Conservation (phyloP, 1,140 invertebrate species). For the Saccostrea glomerata region DNA sequence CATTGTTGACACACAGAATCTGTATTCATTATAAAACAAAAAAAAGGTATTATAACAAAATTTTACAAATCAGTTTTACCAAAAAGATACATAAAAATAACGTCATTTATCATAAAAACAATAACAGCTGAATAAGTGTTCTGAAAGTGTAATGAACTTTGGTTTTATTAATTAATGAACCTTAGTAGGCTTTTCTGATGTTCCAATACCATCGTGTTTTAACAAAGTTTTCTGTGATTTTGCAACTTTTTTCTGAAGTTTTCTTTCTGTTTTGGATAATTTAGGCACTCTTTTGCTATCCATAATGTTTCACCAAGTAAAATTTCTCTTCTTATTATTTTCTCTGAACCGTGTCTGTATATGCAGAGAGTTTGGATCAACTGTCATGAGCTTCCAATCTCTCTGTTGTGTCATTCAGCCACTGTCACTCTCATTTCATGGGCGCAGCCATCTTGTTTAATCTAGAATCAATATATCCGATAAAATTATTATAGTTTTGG, state of each 20-base stretch:
- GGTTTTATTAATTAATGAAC: background rate
- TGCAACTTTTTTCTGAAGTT: conserved; percentile 66
- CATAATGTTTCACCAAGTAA: background rate
- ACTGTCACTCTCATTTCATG: conserved; percentile 22
- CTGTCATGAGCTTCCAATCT: too few species aligned
- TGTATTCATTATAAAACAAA: conserved; percentile 61
- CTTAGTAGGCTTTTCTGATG: background rate
- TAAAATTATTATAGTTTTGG: background rate
- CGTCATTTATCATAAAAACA: too few species aligned
- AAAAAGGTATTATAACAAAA: too few species aligned
- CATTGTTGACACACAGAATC: conserved; percentile 86
- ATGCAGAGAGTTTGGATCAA: too few species aligned
- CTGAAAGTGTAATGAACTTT: too few species aligned
- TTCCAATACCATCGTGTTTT: conserved; percentile 64
- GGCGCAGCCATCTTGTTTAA: conserved; percentile 68
- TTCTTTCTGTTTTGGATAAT: conserved; percentile 38
- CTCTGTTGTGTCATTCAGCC: too few species aligned
- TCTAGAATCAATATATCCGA: background rate
- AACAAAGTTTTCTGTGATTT: conserved; percentile 62
- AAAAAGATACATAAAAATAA: too few species aligned
- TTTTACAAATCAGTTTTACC: too few species aligned
- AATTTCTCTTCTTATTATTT: background rate
- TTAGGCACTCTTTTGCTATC: background rate
- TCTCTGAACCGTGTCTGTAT: too few species aligned
- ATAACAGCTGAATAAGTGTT: too few species aligned